Base-by-base conservation (phyloP, 92 coral and sea anemone genomes). In the Nematostella vectensis region DNA sequence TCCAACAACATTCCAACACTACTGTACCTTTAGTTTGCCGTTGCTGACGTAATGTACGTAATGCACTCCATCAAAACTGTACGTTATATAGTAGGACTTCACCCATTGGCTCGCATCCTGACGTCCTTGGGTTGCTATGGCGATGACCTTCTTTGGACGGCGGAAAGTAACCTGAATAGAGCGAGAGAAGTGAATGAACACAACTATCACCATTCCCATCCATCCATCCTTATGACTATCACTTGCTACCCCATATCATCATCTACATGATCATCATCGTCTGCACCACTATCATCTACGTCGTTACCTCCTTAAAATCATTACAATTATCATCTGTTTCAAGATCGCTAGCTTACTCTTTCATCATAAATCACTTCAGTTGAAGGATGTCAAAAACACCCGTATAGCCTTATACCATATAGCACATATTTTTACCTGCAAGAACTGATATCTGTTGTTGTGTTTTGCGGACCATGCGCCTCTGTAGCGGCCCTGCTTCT, bases 391-490 rank as follows among this genome's bases (percentile, higher is more conserved):
- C n/a, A n/a, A n/a, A n/a, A n/a, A n/a, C n/a, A n/a, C n/a, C n/a
- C n/a, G n/a, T n/a, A n/a, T n/a, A n/a, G n/a, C n/a, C n/a, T n/a
- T n/a, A n/a, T n/a, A n/a, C n/a, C n/a, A n/a, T n/a, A n/a, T n/a
- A n/a, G n/a, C n/a, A n/a, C n/a, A n/a, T n/a, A n/a, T n/a, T n/a
- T 18, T 27, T 54, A 84, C 77, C 83, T 79, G 94, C 11, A 84
- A 37, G 71, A 74, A 84, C 31, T 84, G 94, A 52, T 84, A 57
- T 57, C 40, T 57, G 49, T 84, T 77, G 55, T 84, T 79, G 40
- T 61, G 69, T 19, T 69, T 53, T 31, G 87, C 61, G 22, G 67
- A 29, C 94, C 94, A 84, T 3, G 47, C 65, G 0, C 94, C 94
- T 50, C 64, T 64, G 76, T 67, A 71, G 58, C 88, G 68, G 6